Percentiles rank a stretch among this genome's conserved stretches.
phyloP scores from a whole-genome alignment of 2,113 vertebrate genomes.

The Eptesicus fuscus region DNA sequence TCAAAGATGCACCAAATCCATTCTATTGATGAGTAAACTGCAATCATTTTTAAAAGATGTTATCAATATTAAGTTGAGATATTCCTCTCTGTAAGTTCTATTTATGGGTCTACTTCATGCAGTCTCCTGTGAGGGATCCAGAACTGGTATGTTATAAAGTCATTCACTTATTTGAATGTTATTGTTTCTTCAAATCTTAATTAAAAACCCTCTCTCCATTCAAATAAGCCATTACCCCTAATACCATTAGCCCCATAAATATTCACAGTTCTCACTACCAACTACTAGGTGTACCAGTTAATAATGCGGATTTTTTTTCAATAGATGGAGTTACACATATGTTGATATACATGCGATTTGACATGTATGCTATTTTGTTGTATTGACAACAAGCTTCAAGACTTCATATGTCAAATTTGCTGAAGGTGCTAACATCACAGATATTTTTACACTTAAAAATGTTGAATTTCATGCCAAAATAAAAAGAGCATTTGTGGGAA shows the following conservation, averaged over 20 bases:
- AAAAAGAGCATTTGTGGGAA: too few species aligned
- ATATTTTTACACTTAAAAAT: too few species aligned
- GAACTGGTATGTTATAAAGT: not conserved
- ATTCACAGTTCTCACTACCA: not conserved
- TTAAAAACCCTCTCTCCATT: not conserved
- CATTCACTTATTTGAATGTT: not conserved
- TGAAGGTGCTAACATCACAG: too few species aligned
- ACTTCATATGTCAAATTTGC: too few species aligned
- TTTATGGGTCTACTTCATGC: not conserved
- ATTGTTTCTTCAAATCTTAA: conserved; percentile 27
- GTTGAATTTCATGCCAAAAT: too few species aligned
- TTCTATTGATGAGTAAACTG: not conserved
- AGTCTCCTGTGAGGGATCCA: not conserved
- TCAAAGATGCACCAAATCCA: not conserved
- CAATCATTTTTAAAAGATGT: not conserved
- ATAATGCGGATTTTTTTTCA: too few species aligned
- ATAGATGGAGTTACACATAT: too few species aligned
- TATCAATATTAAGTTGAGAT: not conserved
- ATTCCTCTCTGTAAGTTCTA: not conserved
- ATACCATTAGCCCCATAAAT: not conserved
- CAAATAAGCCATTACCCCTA: not conserved
- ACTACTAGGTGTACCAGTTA: too few species aligned
- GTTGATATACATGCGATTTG: too few species aligned
- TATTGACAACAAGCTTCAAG: too few species aligned
- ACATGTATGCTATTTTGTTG: too few species aligned